Base-by-base conservation (phyloP, 2,888 invertebrate genomes). In the Trichacis sp. region DNA sequence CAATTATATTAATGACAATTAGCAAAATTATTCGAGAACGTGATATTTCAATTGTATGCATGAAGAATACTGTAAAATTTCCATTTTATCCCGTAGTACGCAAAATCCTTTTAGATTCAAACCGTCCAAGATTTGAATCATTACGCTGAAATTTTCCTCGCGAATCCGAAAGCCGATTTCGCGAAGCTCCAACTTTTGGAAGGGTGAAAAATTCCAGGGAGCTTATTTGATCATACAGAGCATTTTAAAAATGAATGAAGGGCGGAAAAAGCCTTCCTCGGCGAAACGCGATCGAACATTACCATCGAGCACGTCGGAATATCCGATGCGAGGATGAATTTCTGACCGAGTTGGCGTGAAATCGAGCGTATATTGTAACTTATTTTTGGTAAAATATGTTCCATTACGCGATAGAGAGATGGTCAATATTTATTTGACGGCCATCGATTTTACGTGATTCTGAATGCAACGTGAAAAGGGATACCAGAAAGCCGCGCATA, bases 221-320 rank as follows among this genome's bases (percentile, higher is more conserved):
- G 33, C 33, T 33, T 33, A 33, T 33, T 33, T 33, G 11, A 33
- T 33, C 8, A 33, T 9, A 33, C 33, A 9, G 33, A 2, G n/a
- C 33, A 33, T 33, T 33, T 33, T n/a, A 6, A 33, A 33, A 33
- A 33, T 33, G 33, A 2, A 33, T n/a, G 33, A 33, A 33, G 33
- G n/a, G 33, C 33, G 33, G n/a, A 33, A 33, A 33, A 33, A 33
- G n/a, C n/a, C n/a, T 33, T 6, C 2, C 33, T 33, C n/a, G 33
- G 33, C n/a, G 33, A 33, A n/a, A 33, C n/a, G 33, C 33, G n/a
- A n/a, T 33, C 33, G 33, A 33, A 33, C 33, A 33, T 33, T 33
- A 33, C 33, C 33, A 33, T 33, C 24, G 24, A 24, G 24, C 24
- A 5, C 24, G 24, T 8, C 33, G 33, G 33, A 33, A 33, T 33